Evolutionary conservation across 2,888 invertebrate species (phyloP), one percentile per base, ranked within the genome.

Genomic region (Nomada fucata): DNA sequence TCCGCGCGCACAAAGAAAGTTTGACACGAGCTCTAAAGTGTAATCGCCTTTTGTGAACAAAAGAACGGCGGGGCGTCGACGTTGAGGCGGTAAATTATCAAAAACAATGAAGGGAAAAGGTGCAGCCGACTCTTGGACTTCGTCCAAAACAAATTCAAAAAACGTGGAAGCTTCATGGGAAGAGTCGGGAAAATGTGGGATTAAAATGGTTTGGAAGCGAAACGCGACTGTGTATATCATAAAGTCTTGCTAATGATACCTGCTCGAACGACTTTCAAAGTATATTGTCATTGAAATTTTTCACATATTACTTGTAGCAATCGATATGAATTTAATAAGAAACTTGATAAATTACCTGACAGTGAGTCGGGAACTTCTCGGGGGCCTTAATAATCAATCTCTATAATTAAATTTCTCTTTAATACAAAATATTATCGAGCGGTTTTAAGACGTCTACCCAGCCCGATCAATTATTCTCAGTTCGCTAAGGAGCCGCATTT

Each of bases 41-140:
- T 80, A 80, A 78, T 80, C 60, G 78, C 68, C 63, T 57, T 57
- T 71, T 47, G 20, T 3, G 79, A 78, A 80, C 63, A 63, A 78
- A 78, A 63, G 79, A 72, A 67, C 15, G 63, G n/a, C 23, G 13
- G 23, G 61, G 57, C 68, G 78, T 71, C 57, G 72, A 78, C 78
- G 78, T 72, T 72, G 55, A 72, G 67, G 68, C 79, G 80, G 78
- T 72, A 72, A 80, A 78, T 80, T 78, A 78, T 78, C 67, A 68
- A 80, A 80, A 78, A 80, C 79, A 79, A 79, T 70, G 79, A 60
- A 65, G 65, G 60, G 42, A 65, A 76, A 76, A 57, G 76, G 57
- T 10, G 79, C 63, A 76, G 60, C 11, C 70, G 53, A 60, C 61
- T 72, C 67, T 72, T 78, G 78, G 80, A 80, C 72, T 52, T 29